Evolutionary conservation across 2,888 invertebrate genomes (phyloP).

Genomic region (Campaea margaritaria): DNA sequence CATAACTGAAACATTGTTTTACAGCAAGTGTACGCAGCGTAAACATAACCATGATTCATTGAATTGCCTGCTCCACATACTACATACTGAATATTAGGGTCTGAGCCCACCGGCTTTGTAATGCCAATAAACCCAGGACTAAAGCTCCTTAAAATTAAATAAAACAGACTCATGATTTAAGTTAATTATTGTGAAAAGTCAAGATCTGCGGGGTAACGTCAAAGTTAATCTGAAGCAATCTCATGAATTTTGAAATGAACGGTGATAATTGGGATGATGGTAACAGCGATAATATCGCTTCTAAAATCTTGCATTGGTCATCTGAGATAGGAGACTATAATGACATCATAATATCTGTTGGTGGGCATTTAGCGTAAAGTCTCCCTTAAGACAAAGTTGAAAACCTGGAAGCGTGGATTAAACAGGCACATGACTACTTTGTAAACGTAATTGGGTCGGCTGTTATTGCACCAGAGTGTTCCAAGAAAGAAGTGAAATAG

Average conservation of each 20-base stretch:
- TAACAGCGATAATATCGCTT: too few relatives aligned
- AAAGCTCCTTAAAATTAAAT: too few relatives aligned
- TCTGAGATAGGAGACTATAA: too few relatives aligned
- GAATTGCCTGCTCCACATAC: constrained; percentile 62
- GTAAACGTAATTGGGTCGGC: constrained; percentile 35
- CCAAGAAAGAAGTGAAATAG: constrained; percentile 30
- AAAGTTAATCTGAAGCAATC: too few relatives aligned
- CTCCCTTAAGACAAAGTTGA: constrained; percentile 54
- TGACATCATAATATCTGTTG: not conserved
- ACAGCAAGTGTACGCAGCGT: constrained; percentile 55
- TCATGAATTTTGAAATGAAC: too few relatives aligned
- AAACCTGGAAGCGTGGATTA: constrained; percentile 39
- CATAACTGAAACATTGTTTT: constrained; percentile 60
- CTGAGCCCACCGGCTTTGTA: constrained; percentile 28
- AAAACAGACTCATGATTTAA: too few relatives aligned
- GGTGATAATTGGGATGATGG: too few relatives aligned
- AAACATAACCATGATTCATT: constrained; percentile 68
- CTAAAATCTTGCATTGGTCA: too few relatives aligned
- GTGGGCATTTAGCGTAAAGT: constrained; percentile 14
- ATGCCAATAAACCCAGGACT: constrained; percentile 7
- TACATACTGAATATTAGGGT: constrained; percentile 44
- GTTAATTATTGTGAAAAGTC: too few relatives aligned
- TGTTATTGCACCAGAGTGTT: constrained; percentile 35
- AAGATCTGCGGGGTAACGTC: too few relatives aligned
- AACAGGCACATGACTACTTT: constrained; percentile 31